phyloP scores from a whole-genome alignment of 2,797 vertebrate genomes.

The Melopsittacus undulatus region DNA sequence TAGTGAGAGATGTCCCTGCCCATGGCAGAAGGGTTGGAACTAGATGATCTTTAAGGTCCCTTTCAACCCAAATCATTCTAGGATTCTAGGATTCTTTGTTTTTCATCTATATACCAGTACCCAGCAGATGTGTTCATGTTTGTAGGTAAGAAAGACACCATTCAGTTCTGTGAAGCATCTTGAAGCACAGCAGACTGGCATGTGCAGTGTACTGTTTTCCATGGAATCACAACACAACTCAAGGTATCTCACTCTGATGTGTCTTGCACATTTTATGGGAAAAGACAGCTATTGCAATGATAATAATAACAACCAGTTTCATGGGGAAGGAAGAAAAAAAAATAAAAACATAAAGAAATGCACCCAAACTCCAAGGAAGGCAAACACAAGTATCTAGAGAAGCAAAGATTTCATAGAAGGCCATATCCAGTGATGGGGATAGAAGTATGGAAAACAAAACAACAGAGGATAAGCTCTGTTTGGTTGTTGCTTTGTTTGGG shows the following conservation, averaged over 20 bases:
- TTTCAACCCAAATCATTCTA: background rate
- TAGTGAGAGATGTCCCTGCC: background rate
- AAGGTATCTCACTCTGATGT: background rate
- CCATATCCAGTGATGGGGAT: background rate
- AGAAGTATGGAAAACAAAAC: background rate
- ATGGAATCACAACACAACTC: background rate
- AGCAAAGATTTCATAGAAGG: background rate
- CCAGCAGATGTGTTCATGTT: background rate
- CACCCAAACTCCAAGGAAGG: background rate
- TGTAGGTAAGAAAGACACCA: background rate
- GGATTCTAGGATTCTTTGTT: background rate
- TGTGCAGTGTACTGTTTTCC: background rate
- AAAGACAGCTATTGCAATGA: background rate
- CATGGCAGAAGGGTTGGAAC: background rate
- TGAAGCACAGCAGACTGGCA: background rate
- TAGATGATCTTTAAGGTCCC: background rate
- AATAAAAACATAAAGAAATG: background rate
- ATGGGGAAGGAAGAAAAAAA: background rate
- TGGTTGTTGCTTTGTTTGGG: no score
- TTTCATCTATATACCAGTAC: background rate
- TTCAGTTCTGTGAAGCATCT: background rate
- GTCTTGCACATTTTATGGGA: fast-evolving
- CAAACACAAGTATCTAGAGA: background rate
- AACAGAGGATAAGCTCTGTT: background rate
- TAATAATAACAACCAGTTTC: background rate